Percentiles rank a stretch among this genome's conserved stretches.
phyloP scores from a whole-genome alignment of 2,797 vertebrate species.

The Emys orbicularis region DNA sequence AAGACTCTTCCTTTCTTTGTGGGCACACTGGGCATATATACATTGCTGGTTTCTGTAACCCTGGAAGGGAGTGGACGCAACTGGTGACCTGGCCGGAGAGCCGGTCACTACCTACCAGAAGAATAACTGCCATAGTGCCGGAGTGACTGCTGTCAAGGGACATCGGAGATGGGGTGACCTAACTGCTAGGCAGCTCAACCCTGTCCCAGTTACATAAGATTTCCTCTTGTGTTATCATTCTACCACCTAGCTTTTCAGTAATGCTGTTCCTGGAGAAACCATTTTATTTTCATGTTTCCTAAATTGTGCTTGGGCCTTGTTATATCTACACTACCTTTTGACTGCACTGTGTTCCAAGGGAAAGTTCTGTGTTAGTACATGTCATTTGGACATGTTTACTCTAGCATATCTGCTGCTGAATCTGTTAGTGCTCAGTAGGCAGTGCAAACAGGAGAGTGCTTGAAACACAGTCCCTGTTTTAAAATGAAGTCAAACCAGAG shows the following conservation, averaged over 20 bases:
- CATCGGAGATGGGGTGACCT: not conserved
- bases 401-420: not conserved
- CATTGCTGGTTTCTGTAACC: not conserved
- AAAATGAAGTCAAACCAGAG: rapidly evolving
- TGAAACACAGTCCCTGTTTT: not conserved
- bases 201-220: not conserved
- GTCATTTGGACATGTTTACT: not conserved
- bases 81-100: not conserved
- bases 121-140: not conserved
- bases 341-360: not conserved
- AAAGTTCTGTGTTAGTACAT: not conserved
- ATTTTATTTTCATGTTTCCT: not conserved
- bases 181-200: not conserved
- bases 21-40: not conserved
- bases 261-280: not conserved
- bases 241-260: not conserved
- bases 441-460: not conserved
- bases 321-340: not conserved
- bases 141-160: not conserved
- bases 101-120: not conserved
- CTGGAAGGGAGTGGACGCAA: not conserved
- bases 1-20: not conserved
- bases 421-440: not conserved
- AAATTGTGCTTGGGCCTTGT: not conserved
- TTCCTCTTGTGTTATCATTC: not conserved